These are phyloP conservation scores for Ophonus ardosiacus DNA, from an alignment of 2,888 invertebrate genomes.

Conservation along the genomic window DNA sequence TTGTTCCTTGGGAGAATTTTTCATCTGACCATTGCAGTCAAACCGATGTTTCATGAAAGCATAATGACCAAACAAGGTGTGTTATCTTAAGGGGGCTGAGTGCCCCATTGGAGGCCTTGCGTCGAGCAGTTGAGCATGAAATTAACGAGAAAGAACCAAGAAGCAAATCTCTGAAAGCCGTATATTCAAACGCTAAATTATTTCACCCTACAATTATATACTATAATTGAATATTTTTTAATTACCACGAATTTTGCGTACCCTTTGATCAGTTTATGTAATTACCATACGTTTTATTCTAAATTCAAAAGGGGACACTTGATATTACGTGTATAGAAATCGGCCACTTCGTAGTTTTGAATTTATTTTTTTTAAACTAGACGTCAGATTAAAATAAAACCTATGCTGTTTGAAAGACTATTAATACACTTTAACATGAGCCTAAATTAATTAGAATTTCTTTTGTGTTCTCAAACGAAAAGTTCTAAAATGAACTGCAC, in stretches of 20 bases:
- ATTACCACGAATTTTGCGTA: constrained; percentile 7
- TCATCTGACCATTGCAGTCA: constrained; percentile 29
- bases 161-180: constrained; percentile 23
- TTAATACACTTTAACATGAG: too few species aligned
- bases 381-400: too few species aligned
- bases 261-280: constrained; percentile 15
- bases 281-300: not conserved
- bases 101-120: constrained; percentile 14
- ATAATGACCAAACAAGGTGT: constrained; percentile 57
- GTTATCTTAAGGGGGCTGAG: constrained; percentile 43
- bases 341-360: too few species aligned
- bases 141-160: constrained; percentile 53
- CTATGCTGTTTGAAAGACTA: too few species aligned
- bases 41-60: constrained; percentile 44
- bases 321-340: too few species aligned
- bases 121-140: constrained; percentile 53
- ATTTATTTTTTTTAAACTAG: too few species aligned
- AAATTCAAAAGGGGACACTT: too few species aligned
- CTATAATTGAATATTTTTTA: constrained; percentile 41
- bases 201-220: constrained; percentile 13
- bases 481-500: too few species aligned
- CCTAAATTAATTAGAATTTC: too few species aligned
- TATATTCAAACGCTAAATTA: constrained; percentile 32
- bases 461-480: too few species aligned
- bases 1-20: constrained; percentile 7